Evolutionary conservation across 2,888 invertebrate genomes (phyloP), one percentile per base, ranked within the genome.

Genomic region (Philaethria dido): DNA sequence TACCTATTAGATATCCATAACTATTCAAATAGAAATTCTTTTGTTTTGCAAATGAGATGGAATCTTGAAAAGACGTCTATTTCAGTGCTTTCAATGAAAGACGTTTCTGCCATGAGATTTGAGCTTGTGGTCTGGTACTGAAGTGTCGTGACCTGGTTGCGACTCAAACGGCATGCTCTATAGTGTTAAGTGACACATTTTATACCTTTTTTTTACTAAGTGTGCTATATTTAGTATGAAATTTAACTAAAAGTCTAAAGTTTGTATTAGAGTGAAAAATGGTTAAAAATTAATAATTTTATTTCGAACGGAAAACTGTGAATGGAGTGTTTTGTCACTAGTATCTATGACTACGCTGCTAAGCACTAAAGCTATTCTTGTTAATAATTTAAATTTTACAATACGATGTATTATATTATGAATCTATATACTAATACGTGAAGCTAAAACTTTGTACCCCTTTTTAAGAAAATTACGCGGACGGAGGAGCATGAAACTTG

Each of bases 21-120:
- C 44, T 47, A 45, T 39, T 60, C 20, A 20, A 50, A 20, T 22
- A 42, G 29, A 47, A 45, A 57, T 13, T 57, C 66, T 69, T 70
- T 71, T 71, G 66, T 71, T 66, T 69, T 69, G 70, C 48, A 71
- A 71, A 71, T 69, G 66, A 71, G 70, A 69, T 71, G 64, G 64
- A 52, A 71, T 69, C 70, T 70, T 71, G 70, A 71, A 71, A 69
- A 62, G 69, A 55, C 60, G 48, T 69, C 69, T 55, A 69, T 70
- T 71, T 69, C 66, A 66, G 64, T 57, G 64, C 48, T 64, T 64
- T 68, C 62, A 68, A 70, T 70, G 70, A 54, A 64, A 68, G 67
- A 48, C 61, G 66, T 61, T 67, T 69, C 57, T 59, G 65, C 25
- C 66, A 62, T 42, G 69, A 71, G 69, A 66, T 71, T 69, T 69